Conservation (phyloP, 2,797 vertebrate species). For the Aplochiton taeniatus region DNA sequence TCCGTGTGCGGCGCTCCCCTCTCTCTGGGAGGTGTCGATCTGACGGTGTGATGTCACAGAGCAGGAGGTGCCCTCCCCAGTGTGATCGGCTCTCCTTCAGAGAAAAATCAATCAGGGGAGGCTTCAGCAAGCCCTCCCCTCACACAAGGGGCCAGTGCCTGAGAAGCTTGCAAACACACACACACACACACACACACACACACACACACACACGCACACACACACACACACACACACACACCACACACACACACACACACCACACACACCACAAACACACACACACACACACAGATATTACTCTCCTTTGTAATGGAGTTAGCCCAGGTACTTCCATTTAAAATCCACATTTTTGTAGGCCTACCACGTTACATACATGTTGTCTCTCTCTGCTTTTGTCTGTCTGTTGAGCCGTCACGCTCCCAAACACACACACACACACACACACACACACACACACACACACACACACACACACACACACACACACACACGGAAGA, state of each 20-base stretch:
- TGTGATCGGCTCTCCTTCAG: constrained; percentile 85
- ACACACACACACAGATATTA: constrained; percentile 21
- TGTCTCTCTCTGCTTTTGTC: too few relatives aligned
- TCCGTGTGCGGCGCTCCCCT: too few relatives aligned
- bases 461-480: background rate
- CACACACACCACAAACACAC: too few relatives aligned
- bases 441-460: background rate
- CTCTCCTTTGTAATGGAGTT: too few relatives aligned
- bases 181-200: constrained; percentile 23
- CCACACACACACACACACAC: constrained; percentile 72
- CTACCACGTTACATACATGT: too few relatives aligned
- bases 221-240: constrained; percentile 8
- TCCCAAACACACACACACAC: background rate
- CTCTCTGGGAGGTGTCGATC: background rate
- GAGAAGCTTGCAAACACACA: constrained; percentile 74
- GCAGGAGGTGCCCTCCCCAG: constrained; percentile 77
- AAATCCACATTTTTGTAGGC: too few relatives aligned
- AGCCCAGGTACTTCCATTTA: too few relatives aligned
- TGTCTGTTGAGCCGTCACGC: too few relatives aligned
- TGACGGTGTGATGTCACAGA: constrained; percentile 80
- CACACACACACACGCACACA: constrained; percentile 16
- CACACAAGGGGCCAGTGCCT: constrained; percentile 48
- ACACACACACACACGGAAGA: background rate
- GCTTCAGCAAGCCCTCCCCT: constrained; percentile 79
- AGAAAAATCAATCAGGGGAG: constrained; percentile 99